phyloP scores from a whole-genome alignment of 1,140 invertebrate genomes.

The Coelopa frigida region DNA sequence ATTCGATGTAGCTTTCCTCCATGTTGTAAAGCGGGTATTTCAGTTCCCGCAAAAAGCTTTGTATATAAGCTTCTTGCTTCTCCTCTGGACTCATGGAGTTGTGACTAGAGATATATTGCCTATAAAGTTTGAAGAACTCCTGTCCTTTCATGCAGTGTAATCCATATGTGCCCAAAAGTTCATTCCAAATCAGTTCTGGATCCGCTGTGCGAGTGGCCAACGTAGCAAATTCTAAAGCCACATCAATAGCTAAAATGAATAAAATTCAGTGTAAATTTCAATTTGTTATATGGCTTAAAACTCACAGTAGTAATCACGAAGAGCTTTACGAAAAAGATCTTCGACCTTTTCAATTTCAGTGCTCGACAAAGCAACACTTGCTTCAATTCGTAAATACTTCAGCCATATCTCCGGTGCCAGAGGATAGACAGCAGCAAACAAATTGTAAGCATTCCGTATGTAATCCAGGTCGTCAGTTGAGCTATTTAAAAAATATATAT shows the following conservation, averaged over 20 bases:
- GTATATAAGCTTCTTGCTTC: constrained; percentile 20
- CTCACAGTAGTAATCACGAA: constrained; percentile 22
- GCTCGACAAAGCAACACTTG: constrained; percentile 11
- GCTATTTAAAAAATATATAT: constrained; percentile 1
- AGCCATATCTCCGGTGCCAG: constrained; percentile 19
- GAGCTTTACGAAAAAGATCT: constrained; percentile 14
- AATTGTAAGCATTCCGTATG: constrained; percentile 14
- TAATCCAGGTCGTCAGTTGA: constrained; percentile 17
- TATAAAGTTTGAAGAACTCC: constrained; percentile 16
- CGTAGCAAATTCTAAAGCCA: constrained; percentile 15
- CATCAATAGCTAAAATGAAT: constrained; percentile 10
- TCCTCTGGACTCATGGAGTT: constrained; percentile 4
- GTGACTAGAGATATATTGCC: not conserved
- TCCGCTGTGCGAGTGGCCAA: constrained; percentile 9
- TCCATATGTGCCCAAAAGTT: constrained; percentile 18
- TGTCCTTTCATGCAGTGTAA: constrained; percentile 15
- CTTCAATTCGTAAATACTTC: constrained; percentile 15
- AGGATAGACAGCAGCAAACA: constrained; percentile 17
- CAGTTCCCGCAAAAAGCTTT: constrained; percentile 31
- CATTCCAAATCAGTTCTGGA: constrained; percentile 14
- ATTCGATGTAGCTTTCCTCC: constrained; percentile 43
- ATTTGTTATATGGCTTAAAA: not conserved
- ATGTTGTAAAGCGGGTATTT: constrained; percentile 42
- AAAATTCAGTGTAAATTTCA: constrained; percentile 5
- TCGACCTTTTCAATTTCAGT: constrained; percentile 14